phyloP scores from a whole-genome alignment of 1,140 invertebrate genomes.

The Pseudomyrmex sp. region DNA sequence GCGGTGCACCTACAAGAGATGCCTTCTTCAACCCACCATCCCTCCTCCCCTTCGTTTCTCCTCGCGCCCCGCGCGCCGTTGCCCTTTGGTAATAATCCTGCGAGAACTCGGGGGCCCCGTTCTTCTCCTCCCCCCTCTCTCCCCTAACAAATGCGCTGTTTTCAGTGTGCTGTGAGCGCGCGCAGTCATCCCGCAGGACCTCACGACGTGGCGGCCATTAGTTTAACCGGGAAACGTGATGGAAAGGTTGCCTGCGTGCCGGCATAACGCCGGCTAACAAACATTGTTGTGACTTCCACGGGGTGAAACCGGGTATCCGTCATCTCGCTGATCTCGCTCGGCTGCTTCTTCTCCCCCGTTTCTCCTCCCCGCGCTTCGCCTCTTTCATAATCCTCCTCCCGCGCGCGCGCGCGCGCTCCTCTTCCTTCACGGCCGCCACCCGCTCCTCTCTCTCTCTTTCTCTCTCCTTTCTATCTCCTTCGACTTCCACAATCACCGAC shows the following conservation, averaged over 20 bases:
- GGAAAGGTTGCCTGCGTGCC: constrained; percentile 67
- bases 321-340: constrained; percentile 72
- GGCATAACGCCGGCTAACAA: constrained; percentile 75
- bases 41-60: neutral
- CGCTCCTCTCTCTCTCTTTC: neutral
- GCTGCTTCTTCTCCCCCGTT: constrained; percentile 28
- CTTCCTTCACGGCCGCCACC: neutral
- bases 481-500: constrained; percentile 69
- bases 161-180: constrained; percentile 67
- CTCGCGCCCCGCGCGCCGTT: constrained; percentile 8
- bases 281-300: constrained; percentile 83
- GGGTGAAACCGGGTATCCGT: constrained; percentile 82
- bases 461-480: constrained; percentile 5
- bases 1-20: constrained; percentile 50
- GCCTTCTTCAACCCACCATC: constrained; percentile 12
- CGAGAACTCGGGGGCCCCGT: constrained; percentile 68
- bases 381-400: constrained; percentile 9
- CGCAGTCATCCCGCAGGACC: constrained; percentile 69
- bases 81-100: constrained; percentile 72
- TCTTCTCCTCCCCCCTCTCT: no score
- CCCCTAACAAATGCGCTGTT: constrained; percentile 80
- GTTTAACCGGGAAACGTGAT: constrained; percentile 73
- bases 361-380: constrained; percentile 39
- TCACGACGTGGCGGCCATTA: constrained; percentile 73
- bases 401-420: neutral